These are phyloP conservation scores for Excalfactoria chinensis DNA, from an alignment of 2,113 vertebrate species.

Conservation along the genomic window DNA sequence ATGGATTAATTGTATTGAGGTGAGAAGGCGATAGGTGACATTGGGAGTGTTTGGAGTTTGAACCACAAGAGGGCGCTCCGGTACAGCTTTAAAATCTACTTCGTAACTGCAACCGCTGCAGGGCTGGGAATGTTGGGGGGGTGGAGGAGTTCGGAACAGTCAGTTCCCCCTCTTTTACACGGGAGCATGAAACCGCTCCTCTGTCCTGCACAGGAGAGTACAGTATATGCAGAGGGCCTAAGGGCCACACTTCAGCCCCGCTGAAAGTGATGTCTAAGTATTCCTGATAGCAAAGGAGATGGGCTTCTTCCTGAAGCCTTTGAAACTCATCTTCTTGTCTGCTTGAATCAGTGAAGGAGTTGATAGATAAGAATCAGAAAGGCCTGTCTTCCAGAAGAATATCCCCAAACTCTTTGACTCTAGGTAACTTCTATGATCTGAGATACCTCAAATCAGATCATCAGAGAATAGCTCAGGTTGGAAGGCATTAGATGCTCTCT, in stretches of 20 bases:
- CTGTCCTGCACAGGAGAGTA: not conserved
- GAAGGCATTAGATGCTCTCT: not conserved
- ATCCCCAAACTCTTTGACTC: not conserved
- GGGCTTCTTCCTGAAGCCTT: not conserved
- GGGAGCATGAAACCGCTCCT: no score
- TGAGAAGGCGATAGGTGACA: not conserved
- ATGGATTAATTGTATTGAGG: not conserved
- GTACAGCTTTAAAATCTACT: not conserved
- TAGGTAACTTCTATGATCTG: not conserved
- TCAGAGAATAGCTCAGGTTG: not conserved
- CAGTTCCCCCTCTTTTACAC: not conserved
- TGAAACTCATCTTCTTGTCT: not conserved
- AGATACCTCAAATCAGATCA: not conserved
- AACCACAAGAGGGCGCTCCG: slow-evolving; percentile 71
- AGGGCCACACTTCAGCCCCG: not conserved
- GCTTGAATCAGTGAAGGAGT: not conserved
- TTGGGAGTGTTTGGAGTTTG: not conserved
- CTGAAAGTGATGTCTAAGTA: not conserved
- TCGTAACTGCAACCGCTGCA: not conserved
- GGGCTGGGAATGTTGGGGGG: no score
- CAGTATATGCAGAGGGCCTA: not conserved
- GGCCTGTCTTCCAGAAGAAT: not conserved
- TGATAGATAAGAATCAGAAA: not conserved
- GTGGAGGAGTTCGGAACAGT: not conserved
- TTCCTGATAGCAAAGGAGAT: not conserved